Conservation (phyloP, 2,888 invertebrate genomes). For the Yponomeuta malinellus region DNA sequence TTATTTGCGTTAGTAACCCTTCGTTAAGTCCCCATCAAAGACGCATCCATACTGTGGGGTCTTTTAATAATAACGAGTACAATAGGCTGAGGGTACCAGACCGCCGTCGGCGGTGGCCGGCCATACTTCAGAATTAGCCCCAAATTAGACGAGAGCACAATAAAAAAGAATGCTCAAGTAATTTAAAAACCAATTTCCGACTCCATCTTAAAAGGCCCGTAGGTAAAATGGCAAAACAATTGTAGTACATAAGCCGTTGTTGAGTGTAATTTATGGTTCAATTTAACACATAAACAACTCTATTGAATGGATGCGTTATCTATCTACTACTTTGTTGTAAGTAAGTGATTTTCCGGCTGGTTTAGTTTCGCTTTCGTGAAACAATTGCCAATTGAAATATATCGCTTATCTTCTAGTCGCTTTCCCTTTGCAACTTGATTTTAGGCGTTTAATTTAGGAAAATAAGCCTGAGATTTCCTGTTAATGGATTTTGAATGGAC, state of each 20-base stretch:
- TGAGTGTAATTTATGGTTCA: conserved; percentile 12
- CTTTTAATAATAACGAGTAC: conserved; percentile 38
- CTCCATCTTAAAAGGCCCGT: conserved; percentile 26
- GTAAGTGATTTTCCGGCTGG: background rate
- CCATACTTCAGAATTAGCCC: conserved; percentile 38
- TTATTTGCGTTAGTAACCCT: conserved; percentile 27
- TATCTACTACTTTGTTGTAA: background rate
- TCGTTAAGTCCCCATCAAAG: conserved; percentile 26
- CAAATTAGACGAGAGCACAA: conserved; percentile 48
- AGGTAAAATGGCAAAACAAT: conserved; percentile 23
- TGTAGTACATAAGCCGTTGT: conserved; percentile 4
- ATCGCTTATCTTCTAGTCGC: background rate
- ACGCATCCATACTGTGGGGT: conserved; percentile 35
- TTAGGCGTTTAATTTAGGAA: background rate
- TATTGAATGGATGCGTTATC: conserved; percentile 5
- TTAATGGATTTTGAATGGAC: background rate
- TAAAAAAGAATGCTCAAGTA: conserved; percentile 42
- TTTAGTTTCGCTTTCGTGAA: background rate
- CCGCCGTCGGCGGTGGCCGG: conserved; percentile 32
- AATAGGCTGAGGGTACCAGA: conserved; percentile 37
- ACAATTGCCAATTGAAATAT: background rate
- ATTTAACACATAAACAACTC: conserved; percentile 11
- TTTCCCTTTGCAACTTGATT: background rate
- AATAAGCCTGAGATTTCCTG: background rate
- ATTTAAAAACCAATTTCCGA: conserved; percentile 60